Evolutionary conservation across 2,113 vertebrate species (phyloP).

Genomic region (Uria lomvia): DNA sequence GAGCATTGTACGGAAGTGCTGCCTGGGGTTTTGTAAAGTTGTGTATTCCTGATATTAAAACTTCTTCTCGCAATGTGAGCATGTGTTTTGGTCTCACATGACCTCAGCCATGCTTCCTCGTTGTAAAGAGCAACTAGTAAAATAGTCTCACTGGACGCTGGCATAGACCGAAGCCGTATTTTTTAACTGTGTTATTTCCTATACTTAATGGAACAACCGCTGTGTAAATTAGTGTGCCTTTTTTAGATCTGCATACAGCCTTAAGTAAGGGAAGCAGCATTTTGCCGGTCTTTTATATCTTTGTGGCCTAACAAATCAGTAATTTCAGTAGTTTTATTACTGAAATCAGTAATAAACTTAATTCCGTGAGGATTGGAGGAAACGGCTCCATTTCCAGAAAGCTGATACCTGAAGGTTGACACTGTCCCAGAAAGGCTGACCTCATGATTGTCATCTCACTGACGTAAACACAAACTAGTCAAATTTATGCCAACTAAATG

Average conservation of each 20-base stretch:
- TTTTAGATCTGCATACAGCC: background rate
- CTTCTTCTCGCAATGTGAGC: background rate
- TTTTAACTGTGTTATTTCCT: background rate
- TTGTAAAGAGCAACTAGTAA: background rate
- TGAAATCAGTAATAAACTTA: background rate
- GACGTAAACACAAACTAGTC: background rate
- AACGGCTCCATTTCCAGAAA: background rate
- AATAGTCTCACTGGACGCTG: background rate
- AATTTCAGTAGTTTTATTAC: background rate
- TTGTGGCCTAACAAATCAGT: background rate
- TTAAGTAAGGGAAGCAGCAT: background rate
- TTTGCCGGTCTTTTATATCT: background rate
- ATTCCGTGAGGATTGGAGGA: background rate
- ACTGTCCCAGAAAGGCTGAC: background rate
- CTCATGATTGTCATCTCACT: background rate
- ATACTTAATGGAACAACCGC: background rate
- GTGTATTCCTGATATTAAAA: background rate
- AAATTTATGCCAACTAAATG: background rate
- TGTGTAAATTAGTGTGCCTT: background rate
- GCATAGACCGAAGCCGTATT: accelerated
- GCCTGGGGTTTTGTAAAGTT: background rate
- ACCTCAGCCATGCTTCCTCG: conserved; percentile 9
- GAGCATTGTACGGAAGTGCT: background rate
- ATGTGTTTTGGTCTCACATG: conserved; percentile 48
- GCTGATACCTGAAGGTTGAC: background rate